A percentile compares a stretch with the other conserved stretches of the same genome.
Evolutionary conservation across 1,140 invertebrate genomes (phyloP).

Genomic region (Drosophila pandora): DNA sequence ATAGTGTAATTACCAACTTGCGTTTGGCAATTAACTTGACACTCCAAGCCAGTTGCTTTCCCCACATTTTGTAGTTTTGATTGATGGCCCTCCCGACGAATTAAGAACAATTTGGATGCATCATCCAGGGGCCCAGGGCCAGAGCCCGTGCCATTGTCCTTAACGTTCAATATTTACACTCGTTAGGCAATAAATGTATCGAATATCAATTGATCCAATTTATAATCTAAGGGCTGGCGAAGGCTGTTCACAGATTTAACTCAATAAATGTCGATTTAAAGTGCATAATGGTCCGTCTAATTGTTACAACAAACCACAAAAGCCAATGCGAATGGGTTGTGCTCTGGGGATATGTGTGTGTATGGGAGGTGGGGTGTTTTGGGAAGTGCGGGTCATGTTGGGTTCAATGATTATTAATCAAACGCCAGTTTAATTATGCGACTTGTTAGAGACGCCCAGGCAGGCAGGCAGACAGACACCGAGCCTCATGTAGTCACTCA

Average conservation of each 20-base stretch:
- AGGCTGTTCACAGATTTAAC: slow-evolving; percentile 64
- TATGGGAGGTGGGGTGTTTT: slow-evolving; percentile 14
- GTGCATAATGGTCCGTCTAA: slow-evolving; percentile 64
- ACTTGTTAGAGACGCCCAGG: slow-evolving; percentile 38
- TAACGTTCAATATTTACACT: slow-evolving; percentile 72
- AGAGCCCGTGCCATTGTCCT: slow-evolving; percentile 25
- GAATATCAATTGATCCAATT: slow-evolving; percentile 64
- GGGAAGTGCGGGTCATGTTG: slow-evolving; percentile 61
- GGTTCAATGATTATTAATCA: slow-evolving; percentile 80
- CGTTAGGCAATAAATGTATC: slow-evolving; percentile 61
- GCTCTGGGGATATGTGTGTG: not conserved
- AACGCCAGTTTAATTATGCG: slow-evolving; percentile 75
- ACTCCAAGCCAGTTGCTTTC: slow-evolving; percentile 23
- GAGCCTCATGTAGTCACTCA: slow-evolving; percentile 55
- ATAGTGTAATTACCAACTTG: slow-evolving; percentile 66
- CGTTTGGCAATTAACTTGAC: slow-evolving; percentile 69
- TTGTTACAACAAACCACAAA: slow-evolving; percentile 72
- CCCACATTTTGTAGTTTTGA: slow-evolving; percentile 58
- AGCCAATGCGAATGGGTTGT: slow-evolving; percentile 26
- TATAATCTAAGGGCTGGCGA: slow-evolving; percentile 38
- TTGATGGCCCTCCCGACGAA: slow-evolving; percentile 62
- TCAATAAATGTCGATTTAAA: slow-evolving; percentile 71
- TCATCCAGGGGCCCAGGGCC: not conserved
- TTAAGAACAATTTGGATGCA: slow-evolving; percentile 31
- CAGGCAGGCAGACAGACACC: slow-evolving; percentile 13